Conservation (phyloP, 2,888 invertebrate genomes). For the Hydrotaea cyrtoneurina region DNA sequence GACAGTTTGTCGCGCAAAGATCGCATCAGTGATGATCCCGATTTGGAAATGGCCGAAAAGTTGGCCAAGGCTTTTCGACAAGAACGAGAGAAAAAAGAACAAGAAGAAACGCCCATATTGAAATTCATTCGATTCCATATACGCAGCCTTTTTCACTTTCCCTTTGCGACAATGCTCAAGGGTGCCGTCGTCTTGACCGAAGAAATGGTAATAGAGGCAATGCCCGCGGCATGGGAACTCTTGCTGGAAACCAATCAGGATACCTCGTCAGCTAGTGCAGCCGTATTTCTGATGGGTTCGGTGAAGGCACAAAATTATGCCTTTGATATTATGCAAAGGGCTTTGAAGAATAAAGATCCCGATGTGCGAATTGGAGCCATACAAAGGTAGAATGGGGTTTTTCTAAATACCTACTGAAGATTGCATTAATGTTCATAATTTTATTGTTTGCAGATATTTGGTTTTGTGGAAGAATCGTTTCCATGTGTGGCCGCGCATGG, state of each 20-base stretch:
- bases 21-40: conserved; percentile 81
- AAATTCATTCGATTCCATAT: conserved; percentile 91
- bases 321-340: conserved; percentile 92
- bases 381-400: conserved; percentile 82
- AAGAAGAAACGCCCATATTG: conserved; percentile 86
- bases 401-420: neutral
- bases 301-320: conserved; percentile 95
- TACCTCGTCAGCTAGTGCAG: conserved; percentile 91
- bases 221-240: conserved; percentile 97
- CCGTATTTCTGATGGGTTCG: conserved; percentile 95
- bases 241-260: conserved; percentile 95
- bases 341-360: conserved; percentile 92
- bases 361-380: conserved; percentile 91
- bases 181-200: conserved; percentile 94
- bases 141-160: conserved; percentile 93
- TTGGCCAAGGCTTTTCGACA: conserved; percentile 78
- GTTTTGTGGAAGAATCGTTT: conserved; percentile 97
- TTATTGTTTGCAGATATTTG: conserved; percentile 85
- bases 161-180: conserved; percentile 92
- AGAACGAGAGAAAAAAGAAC: conserved; percentile 81
- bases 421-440: neutral
- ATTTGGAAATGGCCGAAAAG: conserved; percentile 78
- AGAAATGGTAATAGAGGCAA: conserved; percentile 92
- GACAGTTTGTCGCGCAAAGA: conserved; percentile 88
- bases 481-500: conserved; percentile 99